Percentiles rank a stretch among this genome's conserved stretches.
Evolutionary conservation across 2,113 vertebrate species (phyloP).

Genomic region (Actenoides lindsayi): DNA sequence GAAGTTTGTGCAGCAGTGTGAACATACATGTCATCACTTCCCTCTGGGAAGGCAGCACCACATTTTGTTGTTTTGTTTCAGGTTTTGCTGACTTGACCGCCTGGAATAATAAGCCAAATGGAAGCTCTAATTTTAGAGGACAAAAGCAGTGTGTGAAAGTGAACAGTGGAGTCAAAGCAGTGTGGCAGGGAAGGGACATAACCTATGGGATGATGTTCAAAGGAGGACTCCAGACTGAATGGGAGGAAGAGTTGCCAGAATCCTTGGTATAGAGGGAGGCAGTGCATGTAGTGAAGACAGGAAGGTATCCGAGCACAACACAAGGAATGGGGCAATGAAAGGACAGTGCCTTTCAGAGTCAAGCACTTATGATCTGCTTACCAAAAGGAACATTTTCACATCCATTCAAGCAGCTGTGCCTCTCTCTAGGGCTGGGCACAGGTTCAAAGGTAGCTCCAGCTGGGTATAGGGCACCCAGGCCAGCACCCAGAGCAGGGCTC

Average conservation of each 20-base stretch:
- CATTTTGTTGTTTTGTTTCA: constrained; percentile 14
- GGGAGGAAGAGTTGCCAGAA: neutral
- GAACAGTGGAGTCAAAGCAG: neutral
- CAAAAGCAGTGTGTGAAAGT: neutral
- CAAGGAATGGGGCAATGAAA: neutral
- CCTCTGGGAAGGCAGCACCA: neutral
- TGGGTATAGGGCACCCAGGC: neutral
- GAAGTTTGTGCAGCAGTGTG: neutral
- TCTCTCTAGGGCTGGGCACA: neutral
- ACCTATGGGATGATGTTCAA: neutral
- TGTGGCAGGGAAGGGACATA: neutral
- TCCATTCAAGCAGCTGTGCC: neutral
- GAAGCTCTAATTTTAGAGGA: constrained; percentile 38
- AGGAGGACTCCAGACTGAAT: neutral
- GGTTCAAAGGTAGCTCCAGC: neutral
- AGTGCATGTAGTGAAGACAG: neutral
- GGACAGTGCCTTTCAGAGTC: neutral
- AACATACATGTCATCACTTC: neutral
- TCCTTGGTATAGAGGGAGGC: too few relatives aligned
- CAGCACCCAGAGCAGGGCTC: neutral
- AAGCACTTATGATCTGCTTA: neutral
- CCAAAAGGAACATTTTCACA: neutral
- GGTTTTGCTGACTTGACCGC: constrained; percentile 19
- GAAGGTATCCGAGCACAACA: neutral
- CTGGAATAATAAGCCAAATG: constrained; percentile 30